These are phyloP conservation scores for Dichetophora obliterata DNA, from an alignment of 2,888 invertebrate species.

Conservation along the genomic window DNA sequence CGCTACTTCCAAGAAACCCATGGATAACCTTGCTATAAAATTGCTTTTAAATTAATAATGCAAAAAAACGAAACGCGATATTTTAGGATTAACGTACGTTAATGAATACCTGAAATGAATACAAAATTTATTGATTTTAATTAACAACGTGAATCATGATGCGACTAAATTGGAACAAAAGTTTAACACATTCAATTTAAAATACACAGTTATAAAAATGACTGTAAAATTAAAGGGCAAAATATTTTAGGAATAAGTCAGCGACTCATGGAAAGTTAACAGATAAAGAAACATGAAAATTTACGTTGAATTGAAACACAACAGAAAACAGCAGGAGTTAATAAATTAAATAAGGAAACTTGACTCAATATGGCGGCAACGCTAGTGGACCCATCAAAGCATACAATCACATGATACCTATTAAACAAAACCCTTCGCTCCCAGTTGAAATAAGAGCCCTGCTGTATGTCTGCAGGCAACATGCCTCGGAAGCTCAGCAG, in stretches of 20 bases:
- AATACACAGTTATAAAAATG: not conserved
- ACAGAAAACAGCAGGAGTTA: no score
- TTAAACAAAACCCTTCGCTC: no score
- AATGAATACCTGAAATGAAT: not conserved
- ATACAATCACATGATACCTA: no score
- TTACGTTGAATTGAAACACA: no score
- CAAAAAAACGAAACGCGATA: not conserved
- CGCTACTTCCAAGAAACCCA: no score
- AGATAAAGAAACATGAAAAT: no score
- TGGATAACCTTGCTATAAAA: not conserved
- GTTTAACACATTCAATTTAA: not conserved
- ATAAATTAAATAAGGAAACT: no score
- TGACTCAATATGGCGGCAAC: no score
- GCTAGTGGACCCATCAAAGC: no score
- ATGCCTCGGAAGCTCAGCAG: no score
- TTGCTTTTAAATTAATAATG: not conserved
- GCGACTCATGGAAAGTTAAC: not conserved
- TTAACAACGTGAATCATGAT: not conserved
- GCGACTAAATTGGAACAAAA: slow-evolving; percentile 10
- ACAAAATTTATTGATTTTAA: slow-evolving; percentile 1
- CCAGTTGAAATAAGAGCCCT: no score
- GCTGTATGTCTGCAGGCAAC: no score
- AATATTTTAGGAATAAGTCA: not conserved
- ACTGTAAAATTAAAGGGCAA: not conserved
- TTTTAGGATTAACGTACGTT: not conserved